These are phyloP conservation scores for Lepidocolaptes lacrymiger DNA, from an alignment of 2,797 vertebrate species.

Conservation along the genomic window DNA sequence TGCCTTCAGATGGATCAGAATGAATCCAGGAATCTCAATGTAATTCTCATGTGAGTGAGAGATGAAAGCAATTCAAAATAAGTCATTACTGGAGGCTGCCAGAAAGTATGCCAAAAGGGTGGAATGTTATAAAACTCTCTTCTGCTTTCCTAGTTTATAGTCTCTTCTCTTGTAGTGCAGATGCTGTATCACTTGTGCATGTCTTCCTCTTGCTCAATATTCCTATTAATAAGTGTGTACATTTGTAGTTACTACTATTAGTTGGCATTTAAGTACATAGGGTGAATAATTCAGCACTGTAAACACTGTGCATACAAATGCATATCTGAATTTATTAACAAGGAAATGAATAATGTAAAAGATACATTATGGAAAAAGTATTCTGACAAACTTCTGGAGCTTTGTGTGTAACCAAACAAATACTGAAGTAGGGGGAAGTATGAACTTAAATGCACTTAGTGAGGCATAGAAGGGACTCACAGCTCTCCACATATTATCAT, in stretches of 20 bases:
- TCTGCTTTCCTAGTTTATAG: background rate
- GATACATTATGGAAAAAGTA: background rate
- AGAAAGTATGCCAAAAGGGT: constrained; percentile 62
- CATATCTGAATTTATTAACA: background rate
- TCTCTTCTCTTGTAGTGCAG: background rate
- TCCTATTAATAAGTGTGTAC: background rate
- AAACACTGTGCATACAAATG: background rate
- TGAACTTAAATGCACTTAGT: background rate
- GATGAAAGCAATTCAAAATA: constrained; percentile 70
- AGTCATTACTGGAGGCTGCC: constrained; percentile 59
- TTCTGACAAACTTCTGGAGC: background rate
- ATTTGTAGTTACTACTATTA: background rate
- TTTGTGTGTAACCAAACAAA: background rate
- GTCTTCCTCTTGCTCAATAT: background rate
- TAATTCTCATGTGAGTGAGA: constrained; percentile 56
- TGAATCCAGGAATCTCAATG: constrained; percentile 68
- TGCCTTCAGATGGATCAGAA: constrained; percentile 68
- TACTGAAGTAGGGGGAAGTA: background rate
- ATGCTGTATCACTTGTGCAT: background rate
- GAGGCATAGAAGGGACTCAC: background rate
- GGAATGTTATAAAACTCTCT: constrained; percentile 45
- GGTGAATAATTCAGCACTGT: background rate
- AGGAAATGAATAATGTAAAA: background rate
- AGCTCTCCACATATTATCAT: background rate
- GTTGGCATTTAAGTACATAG: background rate